Evolutionary conservation across 2,888 invertebrate genomes (phyloP).

Genomic region (Chaitophorus viminalis): DNA sequence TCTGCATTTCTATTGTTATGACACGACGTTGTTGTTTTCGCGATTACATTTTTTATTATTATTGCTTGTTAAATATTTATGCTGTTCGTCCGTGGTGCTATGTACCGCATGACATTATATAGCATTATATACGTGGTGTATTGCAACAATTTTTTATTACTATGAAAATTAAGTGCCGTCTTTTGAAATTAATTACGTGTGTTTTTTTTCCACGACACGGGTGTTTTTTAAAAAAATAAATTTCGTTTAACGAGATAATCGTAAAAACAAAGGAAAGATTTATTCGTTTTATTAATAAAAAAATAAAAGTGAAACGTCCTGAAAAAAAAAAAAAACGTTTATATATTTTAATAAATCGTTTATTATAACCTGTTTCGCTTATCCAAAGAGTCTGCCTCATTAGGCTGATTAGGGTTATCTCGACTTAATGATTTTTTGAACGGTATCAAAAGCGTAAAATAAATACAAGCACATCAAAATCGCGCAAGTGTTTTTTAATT

Average conservation of each 20-base stretch:
- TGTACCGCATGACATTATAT: too few species aligned
- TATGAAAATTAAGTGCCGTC: too few species aligned
- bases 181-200: too few species aligned
- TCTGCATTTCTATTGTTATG: not conserved
- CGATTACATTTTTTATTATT: not conserved
- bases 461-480: not conserved
- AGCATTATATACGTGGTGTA: too few species aligned
- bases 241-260: too few species aligned
- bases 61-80: not conserved
- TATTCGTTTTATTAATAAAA: too few species aligned
- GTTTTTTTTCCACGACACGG: too few species aligned
- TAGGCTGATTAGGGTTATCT: constrained; percentile 34
- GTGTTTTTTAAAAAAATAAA: too few species aligned
- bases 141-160: too few species aligned
- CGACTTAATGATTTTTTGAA: constrained; percentile 40
- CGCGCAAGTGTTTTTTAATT: constrained; percentile 23
- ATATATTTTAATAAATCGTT: constrained; percentile 19
- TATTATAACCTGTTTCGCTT: constrained; percentile 29
- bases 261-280: too few species aligned
- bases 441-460: not conserved
- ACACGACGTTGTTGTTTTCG: not conserved
- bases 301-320: not conserved
- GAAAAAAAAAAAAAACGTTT: constrained; percentile 21
- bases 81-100: too few species aligned
- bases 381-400: constrained; percentile 32